Evolutionary conservation across 2,888 invertebrate genomes (phyloP).

Genomic region (Anodontia alba): DNA sequence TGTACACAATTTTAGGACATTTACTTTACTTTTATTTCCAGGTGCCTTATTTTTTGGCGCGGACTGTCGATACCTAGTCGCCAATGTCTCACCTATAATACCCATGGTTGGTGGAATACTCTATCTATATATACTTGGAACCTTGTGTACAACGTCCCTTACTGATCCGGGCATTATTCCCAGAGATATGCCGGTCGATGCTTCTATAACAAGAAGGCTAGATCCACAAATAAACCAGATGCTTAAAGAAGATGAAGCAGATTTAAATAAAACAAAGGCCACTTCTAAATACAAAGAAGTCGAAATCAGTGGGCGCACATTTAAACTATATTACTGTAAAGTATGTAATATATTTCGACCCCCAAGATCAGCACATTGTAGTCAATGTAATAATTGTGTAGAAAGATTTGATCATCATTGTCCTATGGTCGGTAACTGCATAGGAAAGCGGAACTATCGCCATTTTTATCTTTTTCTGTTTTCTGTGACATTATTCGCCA

Average conservation of each 20-base stretch:
- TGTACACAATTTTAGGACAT: no score
- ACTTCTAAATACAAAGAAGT: not conserved
- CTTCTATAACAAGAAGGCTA: not conserved
- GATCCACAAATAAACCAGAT: not conserved
- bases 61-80: not conserved
- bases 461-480: not conserved
- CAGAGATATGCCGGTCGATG: no score
- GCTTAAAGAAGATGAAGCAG: not conserved
- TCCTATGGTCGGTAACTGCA: not conserved
- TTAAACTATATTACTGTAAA: not conserved
- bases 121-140: not conserved
- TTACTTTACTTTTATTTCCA: not conserved
- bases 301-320: not conserved
- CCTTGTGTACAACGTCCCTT: not conserved
- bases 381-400: not conserved
- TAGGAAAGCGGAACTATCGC: not conserved
- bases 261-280: not conserved
- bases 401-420: not conserved
- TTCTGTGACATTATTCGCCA: not conserved
- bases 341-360: not conserved
- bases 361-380: conserved; percentile 2
- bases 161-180: not conserved
- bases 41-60: not conserved
- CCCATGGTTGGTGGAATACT: not conserved
- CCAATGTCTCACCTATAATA: not conserved